Base-by-base conservation (phyloP, 2,113 vertebrate species). In the Larimichthys crocea region DNA sequence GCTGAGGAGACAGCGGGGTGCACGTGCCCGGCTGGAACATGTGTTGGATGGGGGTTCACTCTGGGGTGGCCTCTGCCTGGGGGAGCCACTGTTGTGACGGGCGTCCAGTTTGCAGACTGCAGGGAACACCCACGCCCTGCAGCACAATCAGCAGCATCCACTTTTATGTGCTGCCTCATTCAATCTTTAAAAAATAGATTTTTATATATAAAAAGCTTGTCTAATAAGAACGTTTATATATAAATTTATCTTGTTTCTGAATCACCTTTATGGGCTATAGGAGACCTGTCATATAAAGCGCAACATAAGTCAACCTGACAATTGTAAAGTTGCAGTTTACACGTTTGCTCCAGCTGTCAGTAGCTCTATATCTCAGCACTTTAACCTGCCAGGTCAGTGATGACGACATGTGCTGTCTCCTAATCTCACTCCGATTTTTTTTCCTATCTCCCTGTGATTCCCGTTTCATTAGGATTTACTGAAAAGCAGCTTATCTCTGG, bases 401-500 rank as follows among this genome's bases (percentile, higher is more conserved):
- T 87, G 81, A 31, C 75, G 10, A 8, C 60, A 72, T 86, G 73
- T 88, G 79, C 79, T 72, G 26, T 46, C 61, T 75, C 71, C 42
- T 89, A 87, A 90, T 89, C 83, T 56, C 63, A 40, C 40, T 76
- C 50, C 17, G 20, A 29, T 65, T 48, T 72, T 70, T 29, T 65
- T 60, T 3, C 0, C 61, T 63, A 63, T 81, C 74, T 86, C 82
- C 79, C 85, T 1, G 4, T 62, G 76, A 50, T 59, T 82, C 48
- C 65, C 14, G 67, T 80, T 88, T 88, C 71, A 86, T 86, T 68
- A 68, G 92, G 91, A 93, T 92, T 93, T 84, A 62, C 57, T 55
- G 63, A 73, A 92, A 93, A 93, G 91, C 90, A 0, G 91, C 90
- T 94, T 93, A 94, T 86, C 91, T 81, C 63, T 78, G 62, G 65